phyloP scores from a whole-genome alignment of 2,113 vertebrate species.

The Lepisosteus osseus region DNA sequence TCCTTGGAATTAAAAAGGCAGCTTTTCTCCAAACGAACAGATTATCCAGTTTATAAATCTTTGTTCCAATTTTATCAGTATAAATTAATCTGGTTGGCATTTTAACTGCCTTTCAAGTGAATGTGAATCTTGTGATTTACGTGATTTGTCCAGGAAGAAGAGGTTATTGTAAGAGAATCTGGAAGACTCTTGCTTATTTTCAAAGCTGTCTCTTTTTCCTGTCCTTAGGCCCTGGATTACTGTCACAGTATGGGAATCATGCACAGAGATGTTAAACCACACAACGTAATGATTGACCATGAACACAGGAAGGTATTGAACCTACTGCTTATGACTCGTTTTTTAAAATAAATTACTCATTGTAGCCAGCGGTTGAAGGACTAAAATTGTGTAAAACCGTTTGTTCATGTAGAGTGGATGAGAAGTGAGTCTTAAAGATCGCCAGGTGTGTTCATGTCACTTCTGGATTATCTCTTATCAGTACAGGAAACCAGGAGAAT shows the following conservation, averaged over 20 bases:
- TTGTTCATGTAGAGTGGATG: too few relatives aligned
- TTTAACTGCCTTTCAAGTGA: neutral
- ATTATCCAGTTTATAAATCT: too few relatives aligned
- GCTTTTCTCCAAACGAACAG: too few relatives aligned
- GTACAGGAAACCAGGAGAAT: neutral
- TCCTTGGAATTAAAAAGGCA: too few relatives aligned
- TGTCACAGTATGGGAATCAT: constrained; percentile 86
- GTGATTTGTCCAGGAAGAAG: neutral
- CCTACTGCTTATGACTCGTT: neutral
- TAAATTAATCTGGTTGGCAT: too few relatives aligned
- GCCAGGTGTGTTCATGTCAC: neutral
- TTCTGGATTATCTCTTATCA: neutral
- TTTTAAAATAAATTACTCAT: neutral
- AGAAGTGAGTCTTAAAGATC: too few relatives aligned
- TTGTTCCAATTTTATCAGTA: too few relatives aligned
- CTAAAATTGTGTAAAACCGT: too few relatives aligned
- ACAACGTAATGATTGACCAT: constrained; percentile 86
- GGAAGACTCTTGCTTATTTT: neutral
- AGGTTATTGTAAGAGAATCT: neutral
- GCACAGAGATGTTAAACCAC: constrained; percentile 83
- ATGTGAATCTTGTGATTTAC: neutral
- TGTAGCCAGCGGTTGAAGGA: neutral
- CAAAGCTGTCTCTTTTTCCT: neutral
- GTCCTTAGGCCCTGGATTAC: constrained; percentile 54
- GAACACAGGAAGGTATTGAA: constrained; percentile 79